phyloP scores from a whole-genome alignment of 2,113 vertebrate species.

The Anarhynchus alexandrinus region DNA sequence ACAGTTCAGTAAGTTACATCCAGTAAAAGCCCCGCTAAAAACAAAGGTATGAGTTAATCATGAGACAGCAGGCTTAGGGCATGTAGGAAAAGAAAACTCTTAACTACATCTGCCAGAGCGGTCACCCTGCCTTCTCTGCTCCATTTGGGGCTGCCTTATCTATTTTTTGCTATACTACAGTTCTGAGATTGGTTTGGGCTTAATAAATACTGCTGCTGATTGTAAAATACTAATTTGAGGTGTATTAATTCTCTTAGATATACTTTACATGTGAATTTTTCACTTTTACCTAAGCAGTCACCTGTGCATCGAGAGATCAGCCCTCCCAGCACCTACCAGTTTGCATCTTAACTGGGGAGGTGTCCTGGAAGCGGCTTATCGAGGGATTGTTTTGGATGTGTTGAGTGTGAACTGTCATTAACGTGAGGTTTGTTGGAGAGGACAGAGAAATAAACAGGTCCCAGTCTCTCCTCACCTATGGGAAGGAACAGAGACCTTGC shows the following conservation, averaged over 20 bases:
- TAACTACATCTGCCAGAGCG: neutral
- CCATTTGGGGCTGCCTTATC: neutral
- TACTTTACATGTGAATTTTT: neutral
- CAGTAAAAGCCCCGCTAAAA: neutral
- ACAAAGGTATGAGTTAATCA: neutral
- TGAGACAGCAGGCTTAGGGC: neutral
- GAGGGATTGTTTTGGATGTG: neutral
- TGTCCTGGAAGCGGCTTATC: neutral
- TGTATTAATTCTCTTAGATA: neutral
- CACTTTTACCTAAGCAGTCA: neutral
- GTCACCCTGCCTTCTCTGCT: neutral
- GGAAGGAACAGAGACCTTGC: neutral
- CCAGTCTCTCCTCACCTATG: neutral
- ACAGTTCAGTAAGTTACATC: neutral
- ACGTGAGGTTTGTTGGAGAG: neutral
- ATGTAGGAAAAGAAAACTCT: neutral
- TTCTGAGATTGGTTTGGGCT: neutral
- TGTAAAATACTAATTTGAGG: neutral
- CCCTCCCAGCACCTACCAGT: neutral
- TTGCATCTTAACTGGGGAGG: neutral
- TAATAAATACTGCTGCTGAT: neutral
- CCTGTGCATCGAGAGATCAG: neutral
- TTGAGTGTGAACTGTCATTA: neutral
- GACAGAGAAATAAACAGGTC: neutral
- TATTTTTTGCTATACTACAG: neutral